phyloP scores from a whole-genome alignment of 2,113 vertebrate genomes.

The Numenius arquata region DNA sequence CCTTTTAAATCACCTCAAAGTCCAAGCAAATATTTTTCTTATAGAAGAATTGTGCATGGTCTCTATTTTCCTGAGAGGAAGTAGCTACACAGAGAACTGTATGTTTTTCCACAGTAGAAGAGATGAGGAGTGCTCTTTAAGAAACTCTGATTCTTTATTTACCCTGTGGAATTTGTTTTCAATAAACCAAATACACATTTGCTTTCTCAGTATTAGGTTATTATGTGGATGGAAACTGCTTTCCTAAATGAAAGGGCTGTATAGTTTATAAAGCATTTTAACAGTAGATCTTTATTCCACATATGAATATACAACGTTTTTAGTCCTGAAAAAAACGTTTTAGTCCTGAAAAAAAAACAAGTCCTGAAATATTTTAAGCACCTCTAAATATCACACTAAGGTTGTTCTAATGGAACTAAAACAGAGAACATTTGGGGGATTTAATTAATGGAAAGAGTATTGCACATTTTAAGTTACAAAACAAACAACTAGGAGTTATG shows the following conservation, averaged over 20 bases:
- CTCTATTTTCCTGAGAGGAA: neutral
- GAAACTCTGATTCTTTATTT: slow-evolving; percentile 14
- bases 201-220: neutral
- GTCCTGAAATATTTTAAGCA: too few species aligned
- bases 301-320: neutral
- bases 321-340: neutral
- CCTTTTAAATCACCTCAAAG: neutral
- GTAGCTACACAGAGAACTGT: neutral
- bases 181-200: slow-evolving; percentile 30
- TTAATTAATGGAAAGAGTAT: neutral
- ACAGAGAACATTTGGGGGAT: neutral
- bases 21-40: slow-evolving; percentile 18
- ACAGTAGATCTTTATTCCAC: slow-evolving; percentile 21
- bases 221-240: slow-evolving; percentile 10
- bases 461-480: neutral
- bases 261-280: slow-evolving; percentile 3
- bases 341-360: neutral
- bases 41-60: neutral
- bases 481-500: neutral
- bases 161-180: neutral
- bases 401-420: neutral
- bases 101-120: neutral
- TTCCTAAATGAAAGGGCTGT: slow-evolving; percentile 3
- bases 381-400: neutral
- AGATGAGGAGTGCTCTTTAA: neutral